These are phyloP conservation scores for Callyntrura sp. DNA, from an alignment of 2,888 invertebrate genomes.

Conservation along the genomic window DNA sequence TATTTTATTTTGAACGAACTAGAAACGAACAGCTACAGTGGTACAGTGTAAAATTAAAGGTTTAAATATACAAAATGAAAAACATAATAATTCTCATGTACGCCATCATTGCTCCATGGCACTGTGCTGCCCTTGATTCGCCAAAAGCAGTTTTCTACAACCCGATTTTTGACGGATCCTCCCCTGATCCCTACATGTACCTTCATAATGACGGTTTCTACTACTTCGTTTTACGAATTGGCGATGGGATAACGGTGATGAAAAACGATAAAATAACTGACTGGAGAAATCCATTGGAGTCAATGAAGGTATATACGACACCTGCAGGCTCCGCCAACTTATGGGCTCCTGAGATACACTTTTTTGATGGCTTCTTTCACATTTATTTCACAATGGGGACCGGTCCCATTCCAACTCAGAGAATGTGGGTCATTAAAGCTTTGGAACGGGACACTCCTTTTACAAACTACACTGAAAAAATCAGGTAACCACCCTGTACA, in stretches of 20 bases:
- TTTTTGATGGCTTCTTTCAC: constrained; percentile 74
- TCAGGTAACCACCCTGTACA: constrained; percentile 72
- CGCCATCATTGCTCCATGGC: too few relatives aligned
- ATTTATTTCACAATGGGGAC: constrained; percentile 78
- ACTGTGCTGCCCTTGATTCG: too few relatives aligned
- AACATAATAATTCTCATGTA: too few relatives aligned
- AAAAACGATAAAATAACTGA: constrained; percentile 67
- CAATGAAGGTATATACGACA: constrained; percentile 61
- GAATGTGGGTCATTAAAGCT: constrained; percentile 80
- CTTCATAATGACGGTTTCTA: constrained; percentile 76
- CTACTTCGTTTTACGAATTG: constrained; percentile 71
- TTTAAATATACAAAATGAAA: too few relatives aligned
- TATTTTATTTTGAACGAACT: too few relatives aligned
- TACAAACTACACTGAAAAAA: constrained; percentile 75
- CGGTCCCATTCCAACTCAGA: constrained; percentile 77
- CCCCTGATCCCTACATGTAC: constrained; percentile 75
- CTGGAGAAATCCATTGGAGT: constrained; percentile 74
- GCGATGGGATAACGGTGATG: constrained; percentile 71
- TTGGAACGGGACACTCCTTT: constrained; percentile 76
- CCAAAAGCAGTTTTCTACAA: constrained; percentile 57
- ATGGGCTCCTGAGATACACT: constrained; percentile 78
- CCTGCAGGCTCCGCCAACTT: constrained; percentile 57
- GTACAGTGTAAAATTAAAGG: too few relatives aligned
- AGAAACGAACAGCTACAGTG: too few relatives aligned
- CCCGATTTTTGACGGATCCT: constrained; percentile 68